Base-by-base conservation (phyloP, 2,797 vertebrate genomes). In the Sebastes alutus region DNA sequence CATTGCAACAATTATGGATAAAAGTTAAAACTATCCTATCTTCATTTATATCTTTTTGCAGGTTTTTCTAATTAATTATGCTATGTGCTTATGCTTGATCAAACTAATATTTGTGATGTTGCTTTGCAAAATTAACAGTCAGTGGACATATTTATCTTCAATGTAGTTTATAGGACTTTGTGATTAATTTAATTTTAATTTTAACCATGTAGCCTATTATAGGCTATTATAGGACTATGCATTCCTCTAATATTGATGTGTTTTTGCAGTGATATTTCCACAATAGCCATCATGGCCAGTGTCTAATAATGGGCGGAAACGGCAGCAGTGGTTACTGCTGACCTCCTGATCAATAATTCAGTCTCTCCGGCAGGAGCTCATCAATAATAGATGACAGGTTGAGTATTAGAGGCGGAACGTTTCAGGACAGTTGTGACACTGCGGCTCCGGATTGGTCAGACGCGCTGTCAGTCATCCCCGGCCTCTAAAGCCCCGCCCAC, bases 261-360 rank as follows among this genome's bases (percentile, higher is more conserved):
- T 73, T 61, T n/a, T 25, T 61, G 32, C 25, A 22, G 14, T 22
- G 23, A 72, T 56, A 32, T 74, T 69, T 71, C 54, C 25, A 42
- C 58, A 77, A 1, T 32, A 32, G n/a, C 7, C 52, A 61, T 52
- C 25, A 61, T 54, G 18, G 27, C 29, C 33, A 11, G 52, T 73
- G 54, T 83, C 16, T 74, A 56, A 66, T 69, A 58, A 46, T 42
- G 25, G 59, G 30, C 75, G 74, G 65, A 81, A 86, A 86, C 61
- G 72, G 81, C 78, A 78, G 72, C 72, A 81, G 64, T 89, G 89
- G 78, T 84, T 87, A 86, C 79, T 84, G 86, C 54, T 90, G 84
- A 93, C 87, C 83, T 80, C 72, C 70, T 80, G 78, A 93, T 95
- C 61, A 95, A 95, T 95, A 90, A 95, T 95, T 90, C 75, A 95